Evolutionary conservation across 2,888 invertebrate genomes (phyloP), one percentile per base, ranked within the genome.

Genomic region (Cephus pulcher): DNA sequence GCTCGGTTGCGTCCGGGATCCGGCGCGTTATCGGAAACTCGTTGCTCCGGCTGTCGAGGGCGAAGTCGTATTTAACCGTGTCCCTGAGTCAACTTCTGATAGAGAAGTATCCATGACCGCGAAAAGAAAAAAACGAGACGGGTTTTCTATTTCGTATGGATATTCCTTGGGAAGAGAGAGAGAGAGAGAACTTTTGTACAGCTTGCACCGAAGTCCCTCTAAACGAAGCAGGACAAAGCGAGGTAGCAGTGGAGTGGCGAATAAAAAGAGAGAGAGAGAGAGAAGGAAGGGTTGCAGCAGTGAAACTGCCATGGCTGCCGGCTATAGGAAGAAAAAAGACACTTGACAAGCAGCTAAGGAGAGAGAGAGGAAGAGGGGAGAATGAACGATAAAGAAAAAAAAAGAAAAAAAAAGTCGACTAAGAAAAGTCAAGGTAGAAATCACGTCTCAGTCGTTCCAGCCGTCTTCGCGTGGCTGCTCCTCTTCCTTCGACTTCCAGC

Each of bases 21-120:
- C 56, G 56, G 56, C 9, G 56, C 23, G 86, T 89, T 88, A 89
- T 89, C 86, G 89, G 88, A 88, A 88, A 88, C 88, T 88, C 88
- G 87, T 88, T 82, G 85, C 84, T 76, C 78, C 68, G 79, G 73
- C 77, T 83, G 56, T 9, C 56, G 56, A 56, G 80, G 80, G 68
- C 79, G 83, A 78, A 74, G 80, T 78, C 79, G 79, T 85, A 82
- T 85, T 85, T 85, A 85, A 84, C 82, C 75, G 78, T 71, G 76
- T 78, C 80, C 75, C 77, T 9, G 56, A 23, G 9, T 56, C 56
- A 23, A 56, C 56, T 2, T 56, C 15, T 56, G 56, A 56, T 23
- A 23, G 56, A 4, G 23, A 56, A 56, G 56, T 56, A 56, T 56
- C 9, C 9, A 9, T 9, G 23, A 56, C 23, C 56, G 56, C 23